phyloP scores from a whole-genome alignment of 2,113 vertebrate species.

The zebrafish (Danio rerio) region GRCz12tu NC_133177.1:34601501-34602000 shows the following conservation, averaged over 20 bases:
- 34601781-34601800: not conserved
- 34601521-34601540: too few relatives aligned
- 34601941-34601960: not conserved
- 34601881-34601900: not conserved
- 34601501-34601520: too few relatives aligned
- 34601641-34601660: too few relatives aligned
- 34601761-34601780: constrained; percentile 22
- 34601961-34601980: not conserved
- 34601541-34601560: too few relatives aligned
- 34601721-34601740: constrained; percentile 51
- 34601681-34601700: constrained; percentile 52
- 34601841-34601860: not conserved
- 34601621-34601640: too few relatives aligned
- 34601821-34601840: not conserved
- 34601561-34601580: too few relatives aligned
- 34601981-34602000: constrained; percentile 17
- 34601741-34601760: constrained; percentile 14
- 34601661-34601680: too few relatives aligned
- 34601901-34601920: constrained; percentile 4
- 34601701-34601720: constrained; percentile 68
- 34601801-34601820: not conserved
- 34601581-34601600: too few relatives aligned
- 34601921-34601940: constrained; percentile 1
- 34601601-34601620: too few relatives aligned
- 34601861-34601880: not conserved